These are phyloP conservation scores for Philaenus spumarius DNA, from an alignment of 1,140 invertebrate genomes.

Conservation along the genomic window DNA sequence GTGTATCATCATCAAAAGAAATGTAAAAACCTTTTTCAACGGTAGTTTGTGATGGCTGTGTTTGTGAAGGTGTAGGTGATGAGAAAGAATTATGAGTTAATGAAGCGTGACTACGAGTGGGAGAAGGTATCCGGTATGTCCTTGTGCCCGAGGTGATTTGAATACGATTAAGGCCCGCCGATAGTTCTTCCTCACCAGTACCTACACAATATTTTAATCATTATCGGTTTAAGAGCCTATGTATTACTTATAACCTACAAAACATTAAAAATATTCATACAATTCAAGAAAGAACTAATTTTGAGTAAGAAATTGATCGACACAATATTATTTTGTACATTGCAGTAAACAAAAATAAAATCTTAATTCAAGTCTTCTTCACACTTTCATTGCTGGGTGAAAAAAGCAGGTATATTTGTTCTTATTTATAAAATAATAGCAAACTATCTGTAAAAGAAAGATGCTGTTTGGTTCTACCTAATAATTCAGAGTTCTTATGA, in stretches of 20 bases:
- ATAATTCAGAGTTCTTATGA: too few species aligned
- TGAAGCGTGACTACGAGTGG: slow-evolving; percentile 56
- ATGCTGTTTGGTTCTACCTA: too few species aligned
- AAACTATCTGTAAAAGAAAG: too few species aligned
- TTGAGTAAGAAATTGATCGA: too few species aligned
- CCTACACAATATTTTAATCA: slow-evolving; percentile 15
- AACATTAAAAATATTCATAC: not conserved
- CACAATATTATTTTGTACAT: slow-evolving; percentile 6
- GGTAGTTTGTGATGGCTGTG: slow-evolving; percentile 30
- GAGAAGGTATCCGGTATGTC: slow-evolving; percentile 81
- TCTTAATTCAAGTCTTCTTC: too few species aligned
- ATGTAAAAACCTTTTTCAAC: slow-evolving; percentile 93
- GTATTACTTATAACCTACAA: not conserved
- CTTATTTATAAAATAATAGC: too few species aligned
- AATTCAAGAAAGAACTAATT: not conserved
- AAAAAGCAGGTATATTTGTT: too few species aligned
- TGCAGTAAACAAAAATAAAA: not conserved
- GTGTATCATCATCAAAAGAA: slow-evolving; percentile 75
- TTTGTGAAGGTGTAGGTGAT: slow-evolving; percentile 24
- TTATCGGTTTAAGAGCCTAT: too few species aligned
- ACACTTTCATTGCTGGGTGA: too few species aligned
- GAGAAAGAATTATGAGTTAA: slow-evolving; percentile 61
- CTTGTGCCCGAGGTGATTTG: slow-evolving; percentile 80
- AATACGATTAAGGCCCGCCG: slow-evolving; percentile 58
- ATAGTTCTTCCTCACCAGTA: slow-evolving; percentile 44